Percentiles rank a stretch among this genome's conserved stretches.
phyloP scores from a whole-genome alignment of 2,888 invertebrate species.

The Limnephilus rhombicus region DNA sequence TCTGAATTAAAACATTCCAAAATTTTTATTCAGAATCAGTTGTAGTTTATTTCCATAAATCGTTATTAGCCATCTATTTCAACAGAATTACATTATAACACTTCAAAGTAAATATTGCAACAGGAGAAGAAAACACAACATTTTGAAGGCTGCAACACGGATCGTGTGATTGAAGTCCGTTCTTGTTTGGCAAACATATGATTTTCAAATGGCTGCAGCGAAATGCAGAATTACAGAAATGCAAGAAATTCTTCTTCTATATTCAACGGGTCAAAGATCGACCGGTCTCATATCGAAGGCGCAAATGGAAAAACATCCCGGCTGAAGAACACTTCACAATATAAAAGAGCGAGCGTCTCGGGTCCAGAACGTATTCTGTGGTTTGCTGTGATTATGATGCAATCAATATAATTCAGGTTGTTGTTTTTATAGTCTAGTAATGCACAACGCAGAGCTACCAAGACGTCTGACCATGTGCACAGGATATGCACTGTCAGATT shows the following conservation, averaged over 20 bases:
- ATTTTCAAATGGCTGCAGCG: background rate
- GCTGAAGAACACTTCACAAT: background rate
- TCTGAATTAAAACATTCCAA: too few species aligned
- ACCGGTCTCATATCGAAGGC: background rate
- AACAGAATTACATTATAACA: background rate
- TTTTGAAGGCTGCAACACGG: background rate
- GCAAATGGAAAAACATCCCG: background rate
- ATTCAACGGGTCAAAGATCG: background rate
- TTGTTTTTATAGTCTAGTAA: background rate
- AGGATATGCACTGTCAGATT: background rate
- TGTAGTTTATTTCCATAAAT: background rate
- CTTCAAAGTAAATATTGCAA: background rate
- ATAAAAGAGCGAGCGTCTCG: background rate
- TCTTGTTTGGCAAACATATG: background rate
- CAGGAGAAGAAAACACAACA: background rate
- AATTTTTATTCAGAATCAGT: too few species aligned
- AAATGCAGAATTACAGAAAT: background rate
- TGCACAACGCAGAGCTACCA: background rate
- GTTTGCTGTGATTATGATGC: background rate
- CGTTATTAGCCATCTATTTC: background rate
- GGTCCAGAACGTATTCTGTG: background rate
- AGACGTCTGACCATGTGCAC: conserved; percentile 14
- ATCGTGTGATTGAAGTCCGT: background rate
- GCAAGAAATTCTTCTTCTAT: background rate
- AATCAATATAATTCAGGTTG: background rate